Evolutionary conservation across 2,888 invertebrate species (phyloP), one percentile per base, ranked within the genome.

Genomic region (Phyllotreta striolata): DNA sequence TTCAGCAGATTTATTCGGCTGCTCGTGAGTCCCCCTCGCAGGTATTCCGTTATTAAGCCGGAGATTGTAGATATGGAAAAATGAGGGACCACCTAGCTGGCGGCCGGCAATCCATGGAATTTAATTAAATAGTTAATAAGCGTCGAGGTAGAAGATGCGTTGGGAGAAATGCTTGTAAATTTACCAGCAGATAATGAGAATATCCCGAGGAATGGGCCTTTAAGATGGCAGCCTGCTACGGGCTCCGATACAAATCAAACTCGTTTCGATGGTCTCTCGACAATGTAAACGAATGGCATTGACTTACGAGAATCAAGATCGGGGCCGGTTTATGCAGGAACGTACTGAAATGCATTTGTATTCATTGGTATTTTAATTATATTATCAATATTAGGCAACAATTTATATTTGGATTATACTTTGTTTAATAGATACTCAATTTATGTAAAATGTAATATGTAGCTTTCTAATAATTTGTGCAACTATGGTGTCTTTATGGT

Each of bases 211-310:
- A 54, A 57, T 54, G 37, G 64, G 35, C 37, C 40, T 55, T 51
- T 13, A 41, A 51, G n/a, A 59, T 59, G 51, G 12, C 39, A 51
- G 35, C 41, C 51, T 51, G 52, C 10, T 13, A n/a, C 10, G 39
- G 24, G 39, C 52, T 59, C 51, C 39, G 68, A 66, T 68, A 70
- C 70, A 62, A 70, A 72, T 73, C 68, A 77, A 78, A 78, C 77
- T 72, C 64, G 77, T 77, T 78, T 75, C 74, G 74, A 35, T 37
- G 41, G 13, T 77, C 77, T 72, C 73, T 75, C 71, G 72, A 73
- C 73, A 73, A 67, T 69, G 70, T 68, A 66, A 66, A 66, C 67
- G 69, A 67, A 57, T 64, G 69, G 74, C 73, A 74, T 77, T 74
- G 74, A 74, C 63, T 63, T 70, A 69, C 66, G 66, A 63, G 64